Evolutionary conservation across 2,113 vertebrate species (phyloP).

Genomic region (Notechis scutatus): DNA sequence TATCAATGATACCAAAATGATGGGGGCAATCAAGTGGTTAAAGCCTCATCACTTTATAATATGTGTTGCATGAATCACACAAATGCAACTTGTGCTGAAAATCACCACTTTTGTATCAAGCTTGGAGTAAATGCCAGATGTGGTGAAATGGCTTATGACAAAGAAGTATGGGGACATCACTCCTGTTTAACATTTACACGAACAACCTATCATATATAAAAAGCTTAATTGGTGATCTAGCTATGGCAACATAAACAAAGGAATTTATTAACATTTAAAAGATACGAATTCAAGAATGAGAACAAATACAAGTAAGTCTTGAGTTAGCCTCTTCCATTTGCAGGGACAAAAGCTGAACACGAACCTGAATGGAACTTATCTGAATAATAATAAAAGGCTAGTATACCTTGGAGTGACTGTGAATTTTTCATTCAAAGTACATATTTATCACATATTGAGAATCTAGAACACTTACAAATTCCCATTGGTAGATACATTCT

Average conservation of each 20-base stretch:
- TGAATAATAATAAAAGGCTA: neutral
- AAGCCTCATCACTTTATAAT: neutral
- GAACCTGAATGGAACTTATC: neutral
- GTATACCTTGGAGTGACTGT: neutral
- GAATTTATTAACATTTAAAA: neutral
- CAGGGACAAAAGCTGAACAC: neutral
- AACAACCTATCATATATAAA: neutral
- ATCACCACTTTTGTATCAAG: neutral
- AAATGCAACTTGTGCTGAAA: neutral
- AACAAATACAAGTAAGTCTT: neutral
- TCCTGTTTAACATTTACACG: neutral
- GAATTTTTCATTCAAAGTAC: neutral
- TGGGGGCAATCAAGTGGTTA: neutral
- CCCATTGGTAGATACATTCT: neutral
- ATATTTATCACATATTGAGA: neutral
- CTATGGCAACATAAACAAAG: neutral
- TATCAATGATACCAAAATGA: neutral
- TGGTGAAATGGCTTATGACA: neutral
- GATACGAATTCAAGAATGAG: neutral
- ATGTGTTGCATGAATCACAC: neutral
- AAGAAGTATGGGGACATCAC: neutral
- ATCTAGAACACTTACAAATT: neutral
- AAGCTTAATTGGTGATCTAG: neutral
- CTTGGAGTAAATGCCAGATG: neutral
- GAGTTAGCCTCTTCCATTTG: neutral